These are phyloP conservation scores for Lithophane leautieri DNA, from an alignment of 2,888 invertebrate species.

Conservation along the genomic window DNA sequence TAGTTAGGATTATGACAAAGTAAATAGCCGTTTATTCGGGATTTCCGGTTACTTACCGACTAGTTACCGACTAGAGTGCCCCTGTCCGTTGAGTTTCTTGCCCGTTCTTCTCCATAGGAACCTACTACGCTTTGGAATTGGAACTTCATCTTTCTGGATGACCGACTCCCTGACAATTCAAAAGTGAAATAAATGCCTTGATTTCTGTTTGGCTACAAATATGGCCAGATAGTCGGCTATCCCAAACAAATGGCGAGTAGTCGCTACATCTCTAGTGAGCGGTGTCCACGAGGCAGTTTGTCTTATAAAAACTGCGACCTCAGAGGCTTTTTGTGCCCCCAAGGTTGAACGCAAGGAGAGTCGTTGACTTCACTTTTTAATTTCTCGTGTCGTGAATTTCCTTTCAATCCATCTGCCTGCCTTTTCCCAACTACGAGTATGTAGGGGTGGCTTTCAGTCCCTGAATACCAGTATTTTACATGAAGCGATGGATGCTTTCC, in stretches of 20 bases:
- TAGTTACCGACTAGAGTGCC: no score
- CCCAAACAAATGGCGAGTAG: neutral
- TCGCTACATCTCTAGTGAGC: neutral
- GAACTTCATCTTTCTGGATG: neutral
- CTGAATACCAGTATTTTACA: no score
- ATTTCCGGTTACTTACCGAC: no score
- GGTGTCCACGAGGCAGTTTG: neutral
- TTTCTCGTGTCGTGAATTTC: slow-evolving; percentile 34
- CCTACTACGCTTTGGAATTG: neutral
- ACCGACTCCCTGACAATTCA: neutral
- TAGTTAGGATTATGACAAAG: no score
- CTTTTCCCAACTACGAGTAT: no score
- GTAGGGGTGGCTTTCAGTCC: no score
- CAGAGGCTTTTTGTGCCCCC: slow-evolving; percentile 26
- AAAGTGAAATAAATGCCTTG: neutral
- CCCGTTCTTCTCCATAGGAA: no score
- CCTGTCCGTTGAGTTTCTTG: no score
- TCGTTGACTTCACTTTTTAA: slow-evolving; percentile 52
- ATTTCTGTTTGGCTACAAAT: neutral
- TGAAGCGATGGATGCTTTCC: no score
- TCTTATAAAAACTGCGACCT: slow-evolving; percentile 24
- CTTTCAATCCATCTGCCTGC: neutral
- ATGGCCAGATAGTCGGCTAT: neutral
- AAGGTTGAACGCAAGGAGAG: slow-evolving; percentile 50
- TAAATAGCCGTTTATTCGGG: no score